Evolutionary conservation across 2,888 invertebrate species (phyloP), one percentile per base, ranked within the genome.

Genomic region (Dynastes hyllus): DNA sequence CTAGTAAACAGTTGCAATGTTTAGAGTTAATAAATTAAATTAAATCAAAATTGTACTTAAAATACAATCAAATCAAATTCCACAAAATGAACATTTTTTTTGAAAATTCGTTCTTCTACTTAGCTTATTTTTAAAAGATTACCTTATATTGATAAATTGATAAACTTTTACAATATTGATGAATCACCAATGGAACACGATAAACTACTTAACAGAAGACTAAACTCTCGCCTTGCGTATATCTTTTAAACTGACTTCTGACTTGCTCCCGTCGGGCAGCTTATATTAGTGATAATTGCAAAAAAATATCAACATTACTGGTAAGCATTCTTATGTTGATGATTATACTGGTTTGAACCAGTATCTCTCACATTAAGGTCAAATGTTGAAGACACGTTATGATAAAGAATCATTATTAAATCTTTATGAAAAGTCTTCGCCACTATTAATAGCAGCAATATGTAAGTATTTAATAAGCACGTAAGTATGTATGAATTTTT

Each of bases 311-410:
- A 40, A 53, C 58, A 55, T 71, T 71, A 32, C n/a, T 58, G 29
- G 16, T 58, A 58, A 73, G 32, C 16, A 73, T 16, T 73, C 58
- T 73, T 58, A 73, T 58, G 37, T 58, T 73, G 40, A 58, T 40
- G 58, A 37, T 58, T 58, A 51, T 69, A 71, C 73, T 16, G 37
- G 73, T 73, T 73, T 27, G n/a, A 73, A 73, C 73, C 29, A 53
- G 16, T 61, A 58, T 58, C 40, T 13, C 16, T 55, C 9, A 55
- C 58, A 58, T 58, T 73, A 73, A n/a, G 73, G 73, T 73, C 58
- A 73, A 16, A 16, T 37, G n/a, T 73, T 37, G 58, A 40, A 73
- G 55, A 58, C 22, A 40, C 13, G 8, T 40, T 16, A 3, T 61
- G 58, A 73, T 55, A 73, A 58, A n/a, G 37, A 9, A 53, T 27